These are phyloP conservation scores for Pharmacophagus antenor DNA, from an alignment of 2,888 invertebrate genomes.

Conservation along the genomic window DNA sequence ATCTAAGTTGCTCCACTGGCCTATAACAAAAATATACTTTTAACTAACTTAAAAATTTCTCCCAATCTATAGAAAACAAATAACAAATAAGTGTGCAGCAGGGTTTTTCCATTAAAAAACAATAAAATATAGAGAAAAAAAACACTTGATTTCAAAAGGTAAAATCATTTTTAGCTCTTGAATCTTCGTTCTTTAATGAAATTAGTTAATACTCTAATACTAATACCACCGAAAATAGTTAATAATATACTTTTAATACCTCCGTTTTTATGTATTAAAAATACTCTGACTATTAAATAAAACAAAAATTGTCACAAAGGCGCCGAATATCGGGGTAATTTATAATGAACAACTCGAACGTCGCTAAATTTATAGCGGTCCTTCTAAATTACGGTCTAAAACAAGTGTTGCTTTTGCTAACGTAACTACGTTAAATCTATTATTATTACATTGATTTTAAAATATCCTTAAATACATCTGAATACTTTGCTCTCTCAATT, in stretches of 20 bases:
- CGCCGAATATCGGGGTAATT: constrained; percentile 17
- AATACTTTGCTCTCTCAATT: not conserved
- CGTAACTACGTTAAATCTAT: not conserved
- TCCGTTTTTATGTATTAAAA: not conserved
- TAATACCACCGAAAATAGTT: not conserved
- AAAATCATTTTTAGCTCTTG: too few species aligned
- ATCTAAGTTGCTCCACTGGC: not conserved
- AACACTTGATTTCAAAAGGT: too few species aligned
- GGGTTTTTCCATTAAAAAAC: too few species aligned
- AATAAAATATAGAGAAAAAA: too few species aligned
- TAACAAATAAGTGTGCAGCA: not conserved
- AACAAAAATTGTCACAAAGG: constrained; percentile 21
- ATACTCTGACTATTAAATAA: not conserved
- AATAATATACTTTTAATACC: not conserved
- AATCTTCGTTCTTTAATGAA: too few species aligned
- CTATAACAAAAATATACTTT: not conserved
- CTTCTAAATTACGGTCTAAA: constrained; percentile 14
- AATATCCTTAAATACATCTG: not conserved
- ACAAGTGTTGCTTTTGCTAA: constrained; percentile 3
- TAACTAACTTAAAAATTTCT: too few species aligned
- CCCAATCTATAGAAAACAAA: not conserved
- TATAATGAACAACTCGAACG: constrained; percentile 10
- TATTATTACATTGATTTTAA: not conserved
- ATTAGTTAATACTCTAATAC: too few species aligned
- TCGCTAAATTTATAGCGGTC: constrained; percentile 15